Conservation (phyloP, 2,113 vertebrate genomes). For the Apteryx owenii region DNA sequence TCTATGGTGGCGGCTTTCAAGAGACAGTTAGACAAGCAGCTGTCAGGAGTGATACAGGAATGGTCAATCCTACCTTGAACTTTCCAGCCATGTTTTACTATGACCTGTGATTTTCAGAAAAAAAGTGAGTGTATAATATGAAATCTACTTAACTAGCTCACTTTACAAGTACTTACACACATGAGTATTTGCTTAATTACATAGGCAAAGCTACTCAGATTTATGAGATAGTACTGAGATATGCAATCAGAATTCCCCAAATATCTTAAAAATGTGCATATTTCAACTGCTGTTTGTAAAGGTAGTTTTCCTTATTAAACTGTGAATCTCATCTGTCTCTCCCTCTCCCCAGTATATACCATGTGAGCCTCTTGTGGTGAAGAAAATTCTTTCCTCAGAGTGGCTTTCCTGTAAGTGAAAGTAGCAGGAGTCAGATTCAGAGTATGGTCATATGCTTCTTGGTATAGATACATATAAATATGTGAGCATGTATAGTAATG, state of each 20-base stretch:
- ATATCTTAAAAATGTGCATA: not conserved
- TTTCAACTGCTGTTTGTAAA: not conserved
- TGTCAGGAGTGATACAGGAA: not conserved
- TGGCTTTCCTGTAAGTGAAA: not conserved
- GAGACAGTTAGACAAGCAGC: not conserved
- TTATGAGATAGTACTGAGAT: not conserved
- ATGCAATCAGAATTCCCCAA: accelerated
- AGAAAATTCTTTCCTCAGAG: not conserved
- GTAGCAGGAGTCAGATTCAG: not conserved
- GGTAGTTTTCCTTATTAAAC: not conserved
- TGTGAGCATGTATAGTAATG: not conserved
- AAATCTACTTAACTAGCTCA: not conserved
- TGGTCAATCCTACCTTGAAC: not conserved
- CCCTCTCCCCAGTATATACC: not conserved
- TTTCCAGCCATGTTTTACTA: not conserved
- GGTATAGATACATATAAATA: not conserved
- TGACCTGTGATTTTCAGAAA: not conserved
- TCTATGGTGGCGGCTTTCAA: not conserved
- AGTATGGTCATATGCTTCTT: not conserved
- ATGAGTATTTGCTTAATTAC: not conserved
- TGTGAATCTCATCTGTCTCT: not conserved
- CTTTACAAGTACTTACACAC: not conserved
- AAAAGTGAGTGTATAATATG: not conserved
- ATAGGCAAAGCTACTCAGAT: not conserved
- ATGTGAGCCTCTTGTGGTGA: not conserved